Evolutionary conservation across 2,113 vertebrate genomes (phyloP).

Genomic region (Rhinoptilus africanus): DNA sequence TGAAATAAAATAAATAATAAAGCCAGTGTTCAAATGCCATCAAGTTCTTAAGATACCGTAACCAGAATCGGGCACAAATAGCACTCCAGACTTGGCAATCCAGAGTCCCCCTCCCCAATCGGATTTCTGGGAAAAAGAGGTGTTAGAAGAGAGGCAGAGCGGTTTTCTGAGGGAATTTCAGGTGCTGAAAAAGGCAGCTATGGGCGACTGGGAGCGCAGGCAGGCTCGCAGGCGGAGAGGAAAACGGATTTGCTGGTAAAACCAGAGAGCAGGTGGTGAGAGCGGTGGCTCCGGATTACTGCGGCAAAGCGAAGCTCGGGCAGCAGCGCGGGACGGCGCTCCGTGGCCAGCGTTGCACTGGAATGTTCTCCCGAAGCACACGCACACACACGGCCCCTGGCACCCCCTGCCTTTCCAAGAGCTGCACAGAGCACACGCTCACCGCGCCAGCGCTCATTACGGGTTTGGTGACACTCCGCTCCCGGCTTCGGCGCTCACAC

Average conservation of each 20-base stretch:
- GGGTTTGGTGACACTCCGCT: neutral
- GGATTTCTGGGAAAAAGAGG: neutral
- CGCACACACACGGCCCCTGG: neutral
- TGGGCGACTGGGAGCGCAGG: neutral
- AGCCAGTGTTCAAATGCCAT: conserved; percentile 45
- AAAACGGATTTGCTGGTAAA: neutral
- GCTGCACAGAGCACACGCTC: accelerated
- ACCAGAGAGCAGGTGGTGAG: neutral
- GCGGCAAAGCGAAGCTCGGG: neutral
- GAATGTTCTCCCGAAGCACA: accelerated
- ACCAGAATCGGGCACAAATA: conserved; percentile 6
- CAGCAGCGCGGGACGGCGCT: too few species aligned
- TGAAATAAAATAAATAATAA: conserved; percentile 31
- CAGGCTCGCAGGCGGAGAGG: conserved; percentile 14
- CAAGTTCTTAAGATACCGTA: neutral
- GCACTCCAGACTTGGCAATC: neutral
- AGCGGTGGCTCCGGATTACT: neutral
- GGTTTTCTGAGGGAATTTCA: neutral
- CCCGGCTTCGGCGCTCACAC: accelerated
- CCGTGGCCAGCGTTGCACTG: neutral
- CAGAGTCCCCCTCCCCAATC: conserved; percentile 37
- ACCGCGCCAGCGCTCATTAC: accelerated
- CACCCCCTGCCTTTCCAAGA: neutral
- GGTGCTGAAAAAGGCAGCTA: neutral
- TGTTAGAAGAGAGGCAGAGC: neutral